Base-by-base conservation (phyloP, 2,888 invertebrate genomes). In the Plagodis pulveraria region DNA sequence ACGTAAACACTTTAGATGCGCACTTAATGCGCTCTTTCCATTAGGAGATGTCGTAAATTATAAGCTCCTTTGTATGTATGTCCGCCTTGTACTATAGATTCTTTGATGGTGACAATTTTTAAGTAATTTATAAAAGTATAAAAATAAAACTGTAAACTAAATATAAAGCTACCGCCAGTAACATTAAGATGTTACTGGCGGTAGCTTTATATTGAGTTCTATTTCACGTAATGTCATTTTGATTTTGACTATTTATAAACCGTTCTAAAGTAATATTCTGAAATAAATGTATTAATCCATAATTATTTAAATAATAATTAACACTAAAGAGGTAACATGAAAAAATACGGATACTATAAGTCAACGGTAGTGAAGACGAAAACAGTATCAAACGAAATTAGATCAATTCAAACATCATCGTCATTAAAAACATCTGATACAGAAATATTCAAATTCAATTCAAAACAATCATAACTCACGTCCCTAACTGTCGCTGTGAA, bases 11-110 rank as follows among this genome's bases (percentile, higher is more conserved):
- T 82, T 84, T 83, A 83, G 77, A 83, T 81, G 79, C 77, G 77
- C 79, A 77, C 82, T 89, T 91, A 91, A 91, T 89, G 89, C 77
- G 78, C 80, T 76, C 76, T 86, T 87, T 91, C 92, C 92, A 92
- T 92, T 92, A 92, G 86, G 73, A 72, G 74, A 73, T 69, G 81
- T 78, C 77, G 86, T 92, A 91, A 91, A 92, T 92, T 89, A 87
- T 82, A 84, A 79, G 80, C 85, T 84, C 80, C 83, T 85, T 81
- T 76, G 73, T 76, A 73, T 69, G 65, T 82, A 79, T 84, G 79
- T 70, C 55, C 72, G 74, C 84, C 85, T 86, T 81, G 83, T 87
- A 82, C 78, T 78, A 73, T 8, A 6, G 44, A 44, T 52, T 38
- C 44, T 44, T 22, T 35, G 5, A 35, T 35, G 49, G 71, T 72